These are phyloP conservation scores for Phylloscopus collybita DNA, from an alignment of 2,797 vertebrate species.

Conservation along the genomic window DNA sequence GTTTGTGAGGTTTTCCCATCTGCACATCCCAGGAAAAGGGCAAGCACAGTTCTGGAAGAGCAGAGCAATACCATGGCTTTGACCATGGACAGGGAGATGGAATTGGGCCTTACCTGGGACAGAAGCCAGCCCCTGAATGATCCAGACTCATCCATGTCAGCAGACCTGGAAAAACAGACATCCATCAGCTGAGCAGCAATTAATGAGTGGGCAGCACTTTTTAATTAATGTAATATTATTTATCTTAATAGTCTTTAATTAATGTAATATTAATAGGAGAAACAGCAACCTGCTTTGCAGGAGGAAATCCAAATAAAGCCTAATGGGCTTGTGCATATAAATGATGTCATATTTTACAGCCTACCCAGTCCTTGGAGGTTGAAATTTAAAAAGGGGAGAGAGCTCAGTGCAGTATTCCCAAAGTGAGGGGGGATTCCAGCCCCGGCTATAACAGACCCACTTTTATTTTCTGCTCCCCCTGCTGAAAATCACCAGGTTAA, in stretches of 20 bases:
- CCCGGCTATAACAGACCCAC: neutral
- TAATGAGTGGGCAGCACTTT: neutral
- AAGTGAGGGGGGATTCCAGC: neutral
- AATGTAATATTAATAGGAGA: neutral
- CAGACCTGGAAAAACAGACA: neutral
- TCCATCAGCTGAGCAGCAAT: neutral
- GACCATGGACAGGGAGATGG: neutral
- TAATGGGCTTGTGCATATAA: neutral
- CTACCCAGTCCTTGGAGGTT: neutral
- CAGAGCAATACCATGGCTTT: rapidly evolving
- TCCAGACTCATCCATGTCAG: neutral
- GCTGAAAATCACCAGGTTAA: neutral
- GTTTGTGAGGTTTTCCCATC: neutral
- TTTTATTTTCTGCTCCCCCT: neutral
- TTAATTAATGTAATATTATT: neutral
- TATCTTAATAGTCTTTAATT: neutral
- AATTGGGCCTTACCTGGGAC: neutral
- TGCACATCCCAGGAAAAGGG: neutral
- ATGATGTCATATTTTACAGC: neutral
- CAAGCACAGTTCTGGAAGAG: neutral
- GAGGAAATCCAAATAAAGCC: neutral
- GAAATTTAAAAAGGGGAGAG: neutral
- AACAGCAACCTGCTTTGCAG: neutral
- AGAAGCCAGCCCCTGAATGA: neutral
- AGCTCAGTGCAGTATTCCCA: neutral